Percentiles rank a stretch among this genome's conserved stretches.
Evolutionary conservation across 2,888 invertebrate genomes (phyloP).

Genomic region (Andrena hattorfiana): DNA sequence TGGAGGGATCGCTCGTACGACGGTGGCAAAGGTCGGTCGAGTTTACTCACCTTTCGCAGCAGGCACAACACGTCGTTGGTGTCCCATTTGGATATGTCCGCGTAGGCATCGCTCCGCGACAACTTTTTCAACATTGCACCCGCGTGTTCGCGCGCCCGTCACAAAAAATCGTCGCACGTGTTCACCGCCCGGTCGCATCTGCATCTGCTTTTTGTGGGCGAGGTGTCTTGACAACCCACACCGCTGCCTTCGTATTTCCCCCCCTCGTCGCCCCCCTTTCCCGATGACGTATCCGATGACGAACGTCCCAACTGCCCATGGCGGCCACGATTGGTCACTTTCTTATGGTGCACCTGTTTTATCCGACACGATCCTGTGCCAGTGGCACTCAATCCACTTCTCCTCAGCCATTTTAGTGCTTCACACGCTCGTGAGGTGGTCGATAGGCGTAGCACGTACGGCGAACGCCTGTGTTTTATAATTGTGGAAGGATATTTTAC

Average conservation of each 20-base stretch:
- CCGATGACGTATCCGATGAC: not conserved
- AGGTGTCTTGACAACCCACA: constrained; percentile 70
- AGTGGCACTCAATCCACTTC: not conserved
- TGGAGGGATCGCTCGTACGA: not conserved
- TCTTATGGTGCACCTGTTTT: constrained; percentile 63
- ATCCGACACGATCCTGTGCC: constrained; percentile 4
- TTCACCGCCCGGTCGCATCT: constrained; percentile 76
- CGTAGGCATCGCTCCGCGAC: constrained; percentile 77
- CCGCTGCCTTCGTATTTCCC: constrained; percentile 49
- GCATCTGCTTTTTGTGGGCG: constrained; percentile 76
- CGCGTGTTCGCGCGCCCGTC: constrained; percentile 65
- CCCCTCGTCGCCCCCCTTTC: not conserved
- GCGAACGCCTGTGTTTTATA: not conserved
- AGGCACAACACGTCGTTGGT: constrained; percentile 77
- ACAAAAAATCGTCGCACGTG: constrained; percentile 72
- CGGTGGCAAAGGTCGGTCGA: not conserved
- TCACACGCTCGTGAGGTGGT: not conserved
- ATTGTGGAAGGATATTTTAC: no score
- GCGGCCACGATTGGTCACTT: constrained; percentile 61
- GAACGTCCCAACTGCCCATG: constrained; percentile 28
- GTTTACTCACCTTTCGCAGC: constrained; percentile 80
- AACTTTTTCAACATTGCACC: constrained; percentile 76
- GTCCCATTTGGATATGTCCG: constrained; percentile 80
- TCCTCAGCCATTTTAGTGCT: not conserved
- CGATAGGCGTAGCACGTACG: not conserved